Conservation (phyloP, 2,888 invertebrate species). For the Amitus sp. region DNA sequence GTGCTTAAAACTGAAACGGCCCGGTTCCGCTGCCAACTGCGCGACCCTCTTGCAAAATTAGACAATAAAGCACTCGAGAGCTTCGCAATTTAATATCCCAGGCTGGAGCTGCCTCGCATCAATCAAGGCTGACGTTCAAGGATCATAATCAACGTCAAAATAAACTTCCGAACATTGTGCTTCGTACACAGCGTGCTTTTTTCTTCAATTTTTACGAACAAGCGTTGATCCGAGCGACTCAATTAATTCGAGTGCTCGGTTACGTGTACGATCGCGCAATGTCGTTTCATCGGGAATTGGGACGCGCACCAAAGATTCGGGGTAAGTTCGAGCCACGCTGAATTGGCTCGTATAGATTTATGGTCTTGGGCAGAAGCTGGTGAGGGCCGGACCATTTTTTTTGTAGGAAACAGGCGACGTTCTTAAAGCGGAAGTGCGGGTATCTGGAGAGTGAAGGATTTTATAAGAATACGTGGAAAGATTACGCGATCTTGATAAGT, state of each 20-base stretch:
- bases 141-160: constrained; percentile 20
- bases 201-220: not conserved
- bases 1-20: constrained; percentile 32
- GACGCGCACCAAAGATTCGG: constrained; percentile 20
- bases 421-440: constrained; percentile 8
- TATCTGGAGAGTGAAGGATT: too few species aligned
- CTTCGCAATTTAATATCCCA: constrained; percentile 32
- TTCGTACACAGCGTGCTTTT: too few species aligned
- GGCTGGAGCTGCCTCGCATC: constrained; percentile 28
- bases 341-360: constrained; percentile 41
- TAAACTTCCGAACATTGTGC: not conserved
- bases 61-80: constrained; percentile 26
- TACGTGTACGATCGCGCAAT: constrained; percentile 13
- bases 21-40: constrained; percentile 16
- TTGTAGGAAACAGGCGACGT: constrained; percentile 17
- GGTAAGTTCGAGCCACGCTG: constrained; percentile 21
- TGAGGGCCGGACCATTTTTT: constrained; percentile 19
- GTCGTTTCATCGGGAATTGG: constrained; percentile 10
- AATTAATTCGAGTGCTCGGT: constrained; percentile 19
- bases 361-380: constrained; percentile 31
- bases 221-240: constrained; percentile 1
- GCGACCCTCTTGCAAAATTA: constrained; percentile 29
- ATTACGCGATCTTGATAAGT: too few species aligned
- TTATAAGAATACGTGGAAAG: too few species aligned
- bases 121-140: constrained; percentile 22